Base-by-base conservation (phyloP, 2,113 vertebrate genomes). In the Monopterus albus region DNA sequence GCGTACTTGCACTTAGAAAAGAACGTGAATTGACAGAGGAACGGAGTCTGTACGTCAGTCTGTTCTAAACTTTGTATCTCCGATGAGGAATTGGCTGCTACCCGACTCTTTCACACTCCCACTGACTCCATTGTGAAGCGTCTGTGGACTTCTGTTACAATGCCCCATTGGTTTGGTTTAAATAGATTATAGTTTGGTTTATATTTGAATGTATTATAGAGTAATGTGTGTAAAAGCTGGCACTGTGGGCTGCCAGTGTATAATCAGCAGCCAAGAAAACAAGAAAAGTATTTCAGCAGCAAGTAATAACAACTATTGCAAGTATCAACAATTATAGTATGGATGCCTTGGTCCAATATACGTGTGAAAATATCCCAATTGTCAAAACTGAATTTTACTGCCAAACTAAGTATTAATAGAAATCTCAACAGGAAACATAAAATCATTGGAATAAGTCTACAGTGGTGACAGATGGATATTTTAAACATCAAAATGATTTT, bases 31-130 rank as follows among this genome's bases (percentile, higher is more conserved):
- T 82, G 68, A 64, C 78, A 73, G 73, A 69, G n/a, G 7, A 61
- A 64, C 25, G 50, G 15, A 45, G 25, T 25, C 25, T 43, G 29
- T 55, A 29, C 67, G 53, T 70, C 53, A 62, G 65, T 78, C 76
- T 89, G 82, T 86, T 86, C 62, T 76, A 68, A 75, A 77, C 71
- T 73, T 69, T 79, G 56, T 36, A n/a, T 84, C 66, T 85, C 57
- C 15, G 35, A 77, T 71, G 11, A 40, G 45, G 62, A 76, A 55
- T 82, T 84, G 78, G 72, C 79, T 42, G 13, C 21, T 38, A 43
- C 67, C 52, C 61, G 39, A 46, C 57, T 87, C 45, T 55, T 68
- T 87, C 75, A 84, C 69, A 78, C 77, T 62, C 87, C 84, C 75
- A 88, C 85, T 49, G 46, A 64, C 57, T 86, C 55, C 43, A 52